Conservation (phyloP, 2,797 vertebrate genomes). For the Heteromormyrus szaboi region DNA sequence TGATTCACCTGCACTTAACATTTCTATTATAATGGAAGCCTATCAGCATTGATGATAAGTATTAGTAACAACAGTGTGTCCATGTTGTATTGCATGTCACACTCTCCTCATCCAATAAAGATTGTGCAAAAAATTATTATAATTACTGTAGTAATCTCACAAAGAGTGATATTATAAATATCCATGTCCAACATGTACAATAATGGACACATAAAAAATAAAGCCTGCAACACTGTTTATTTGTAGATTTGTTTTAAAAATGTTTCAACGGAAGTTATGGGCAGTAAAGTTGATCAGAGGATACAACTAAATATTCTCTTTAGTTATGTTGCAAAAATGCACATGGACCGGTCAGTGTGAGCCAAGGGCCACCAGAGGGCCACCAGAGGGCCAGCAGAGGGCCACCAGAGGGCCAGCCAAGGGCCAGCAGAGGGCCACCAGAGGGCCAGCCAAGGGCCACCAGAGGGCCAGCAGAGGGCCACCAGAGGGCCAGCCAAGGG, state of each 20-base stretch:
- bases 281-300: not conserved
- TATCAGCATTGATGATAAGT: not conserved
- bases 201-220: not conserved
- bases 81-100: not conserved
- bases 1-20: not conserved
- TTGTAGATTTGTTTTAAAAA: not conserved
- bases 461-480: no score
- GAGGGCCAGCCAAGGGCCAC: no score
- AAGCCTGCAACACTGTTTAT: not conserved
- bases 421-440: no score
- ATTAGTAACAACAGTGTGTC: not conserved
- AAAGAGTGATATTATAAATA: not conserved
- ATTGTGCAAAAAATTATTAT: not conserved
- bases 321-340: not conserved
- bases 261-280: not conserved
- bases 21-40: not conserved
- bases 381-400: not conserved
- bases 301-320: not conserved
- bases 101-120: not conserved
- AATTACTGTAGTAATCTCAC: not conserved
- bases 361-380: not conserved
- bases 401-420: no score
- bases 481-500: not conserved
- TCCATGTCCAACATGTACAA: not conserved
- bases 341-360: not conserved